Conservation (phyloP, 2,888 invertebrate species). For the Meandrusa payeni region DNA sequence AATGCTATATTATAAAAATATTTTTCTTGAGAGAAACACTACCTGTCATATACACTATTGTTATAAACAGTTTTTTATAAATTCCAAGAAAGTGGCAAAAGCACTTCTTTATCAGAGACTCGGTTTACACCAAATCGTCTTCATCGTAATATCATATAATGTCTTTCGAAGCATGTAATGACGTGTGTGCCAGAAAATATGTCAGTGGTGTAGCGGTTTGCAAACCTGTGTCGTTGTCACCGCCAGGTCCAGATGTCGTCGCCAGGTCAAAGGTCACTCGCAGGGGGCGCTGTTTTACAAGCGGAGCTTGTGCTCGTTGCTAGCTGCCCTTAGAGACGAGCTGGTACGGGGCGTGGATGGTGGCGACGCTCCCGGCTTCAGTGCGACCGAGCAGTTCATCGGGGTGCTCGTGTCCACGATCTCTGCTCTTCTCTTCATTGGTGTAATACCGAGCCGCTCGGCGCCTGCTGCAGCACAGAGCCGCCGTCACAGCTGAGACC, state of each 20-base stretch:
- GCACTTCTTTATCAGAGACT: conserved; percentile 33
- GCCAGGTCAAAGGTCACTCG: conserved; percentile 36
- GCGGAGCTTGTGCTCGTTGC: conserved; percentile 49
- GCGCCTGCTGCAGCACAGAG: conserved; percentile 84
- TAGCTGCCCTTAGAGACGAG: conserved; percentile 61
- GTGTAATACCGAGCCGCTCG: conserved; percentile 89
- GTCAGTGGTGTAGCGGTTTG: conserved; percentile 38
- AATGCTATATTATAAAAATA: conserved; percentile 24
- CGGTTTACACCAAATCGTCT: conserved; percentile 66
- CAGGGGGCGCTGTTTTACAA: conserved; percentile 31
- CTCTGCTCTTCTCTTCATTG: conserved; percentile 84
- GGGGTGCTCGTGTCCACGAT: conserved; percentile 62
- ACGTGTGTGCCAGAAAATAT: conserved; percentile 44
- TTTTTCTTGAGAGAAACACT: conserved; percentile 12
- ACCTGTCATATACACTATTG: not conserved
- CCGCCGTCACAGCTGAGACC: conserved; percentile 78
- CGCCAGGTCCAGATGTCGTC: conserved; percentile 30
- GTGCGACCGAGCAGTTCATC: conserved; percentile 58
- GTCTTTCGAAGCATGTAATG: conserved; percentile 47
- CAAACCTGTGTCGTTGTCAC: conserved; percentile 27
- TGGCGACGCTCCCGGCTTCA: conserved; percentile 60
- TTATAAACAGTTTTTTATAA: not conserved
- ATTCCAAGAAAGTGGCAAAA: conserved; percentile 3
- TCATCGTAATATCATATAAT: conserved; percentile 65
- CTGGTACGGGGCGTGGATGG: conserved; percentile 65